Evolutionary conservation across 2,888 invertebrate species (phyloP).

Genomic region (Aphidoletes aphidimyza): DNA sequence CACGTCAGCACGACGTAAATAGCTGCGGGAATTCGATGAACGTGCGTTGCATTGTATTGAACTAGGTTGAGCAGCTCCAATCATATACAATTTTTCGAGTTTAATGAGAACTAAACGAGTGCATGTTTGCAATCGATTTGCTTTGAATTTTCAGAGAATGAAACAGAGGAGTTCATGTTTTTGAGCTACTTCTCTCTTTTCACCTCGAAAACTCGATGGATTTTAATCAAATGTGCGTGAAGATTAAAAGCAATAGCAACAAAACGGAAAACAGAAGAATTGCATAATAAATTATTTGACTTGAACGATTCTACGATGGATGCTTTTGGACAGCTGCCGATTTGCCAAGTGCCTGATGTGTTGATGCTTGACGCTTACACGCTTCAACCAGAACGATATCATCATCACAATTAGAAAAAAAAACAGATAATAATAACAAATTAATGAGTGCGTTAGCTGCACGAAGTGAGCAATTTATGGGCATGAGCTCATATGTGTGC

Average conservation of each 20-base stretch:
- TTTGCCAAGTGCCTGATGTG: no score
- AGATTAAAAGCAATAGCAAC: no score
- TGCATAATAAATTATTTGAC: no score
- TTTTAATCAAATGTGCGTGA: no score
- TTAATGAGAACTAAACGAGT: not conserved
- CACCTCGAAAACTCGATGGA: no score
- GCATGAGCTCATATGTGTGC: not conserved
- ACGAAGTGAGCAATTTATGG: conserved; percentile 3
- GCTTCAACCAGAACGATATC: not conserved
- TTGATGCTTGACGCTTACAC: not conserved
- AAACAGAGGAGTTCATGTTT: no score
- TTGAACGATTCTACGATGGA: no score
- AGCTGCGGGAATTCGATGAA: conserved; percentile 35
- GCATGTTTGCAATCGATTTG: not conserved
- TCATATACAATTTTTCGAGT: not conserved
- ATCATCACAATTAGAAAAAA: not conserved
- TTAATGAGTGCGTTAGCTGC: conserved; percentile 47
- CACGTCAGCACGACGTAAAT: conserved; percentile 43
- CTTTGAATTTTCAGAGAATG: not conserved
- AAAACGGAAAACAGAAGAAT: no score
- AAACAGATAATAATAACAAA: conserved; percentile 10
- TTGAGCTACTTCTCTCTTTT: no score
- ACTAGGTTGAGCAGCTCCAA: not conserved
- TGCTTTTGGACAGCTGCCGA: no score
- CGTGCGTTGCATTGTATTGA: conserved; percentile 13